Evolutionary conservation across 1,140 invertebrate species (phyloP), one percentile per base, ranked within the genome.

Genomic region (Listronotus bonariensis): DNA sequence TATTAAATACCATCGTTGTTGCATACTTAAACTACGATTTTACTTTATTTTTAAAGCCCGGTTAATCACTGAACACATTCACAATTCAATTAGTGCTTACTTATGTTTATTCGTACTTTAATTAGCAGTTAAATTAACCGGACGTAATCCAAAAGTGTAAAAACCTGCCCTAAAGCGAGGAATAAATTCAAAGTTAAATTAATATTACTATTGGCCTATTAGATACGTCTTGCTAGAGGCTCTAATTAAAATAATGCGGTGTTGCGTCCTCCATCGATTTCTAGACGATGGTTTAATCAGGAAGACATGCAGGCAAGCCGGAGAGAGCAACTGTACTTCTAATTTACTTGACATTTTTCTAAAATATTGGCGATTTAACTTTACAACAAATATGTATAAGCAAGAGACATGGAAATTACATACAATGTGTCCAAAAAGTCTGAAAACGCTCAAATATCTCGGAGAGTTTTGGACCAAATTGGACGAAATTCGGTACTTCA

Each of bases 301-400:
- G 58, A 40, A 26, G 46, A 56, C 67, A 68, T 68, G 67, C 67
- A 68, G 62, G 61, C 67, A 66, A 68, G 67, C 53, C 67, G 67
- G 67, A 68, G 65, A 67, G 63, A 68, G 48, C 46, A 52, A 61
- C 18, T 53, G 40, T 42, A 62, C 34, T 60, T 60, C 46, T 52
- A 62, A 52, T 36, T 36, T 36, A 36, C 34, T 36, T 7, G 34
- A 36, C 34, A 36, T 9, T 36, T 9, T 36, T 36, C 34, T 36
- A 36, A 36, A 12, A 36, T 36, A 36, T 36, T 36, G 34, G 34
- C 34, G 11, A 36, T 36, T 36, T 36, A 36, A 36, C 34, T 36
- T 36, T 36, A 36, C 34, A 36, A 36, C 8, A 46, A 46, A 18
- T 46, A 46, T 26, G 20, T 26, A 26, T 26, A 26, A 26, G 20